Evolutionary conservation across 1,140 invertebrate species (phyloP).

Genomic region (Drosophila elegans): DNA sequence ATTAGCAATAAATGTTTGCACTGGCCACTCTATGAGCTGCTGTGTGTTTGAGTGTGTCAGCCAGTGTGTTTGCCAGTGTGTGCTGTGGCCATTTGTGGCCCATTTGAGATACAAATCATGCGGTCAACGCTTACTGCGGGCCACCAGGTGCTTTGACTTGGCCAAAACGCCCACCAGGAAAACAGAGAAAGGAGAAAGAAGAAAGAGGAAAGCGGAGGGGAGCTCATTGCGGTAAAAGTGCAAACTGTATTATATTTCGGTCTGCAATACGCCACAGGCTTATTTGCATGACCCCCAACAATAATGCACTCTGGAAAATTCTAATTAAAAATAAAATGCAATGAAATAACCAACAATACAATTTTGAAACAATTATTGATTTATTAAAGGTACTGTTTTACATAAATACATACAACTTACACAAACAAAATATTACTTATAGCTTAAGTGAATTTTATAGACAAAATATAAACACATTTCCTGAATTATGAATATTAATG

Average conservation of each 20-base stretch:
- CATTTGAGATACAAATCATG: slow-evolving; percentile 82
- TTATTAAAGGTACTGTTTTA: too few species aligned
- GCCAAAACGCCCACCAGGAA: slow-evolving; percentile 31
- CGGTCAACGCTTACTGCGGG: slow-evolving; percentile 77
- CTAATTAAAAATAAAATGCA: not conserved
- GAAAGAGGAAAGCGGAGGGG: not conserved
- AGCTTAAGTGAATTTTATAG: too few species aligned
- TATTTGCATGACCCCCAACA: slow-evolving; percentile 49
- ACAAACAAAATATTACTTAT: too few species aligned
- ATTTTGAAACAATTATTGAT: too few species aligned
- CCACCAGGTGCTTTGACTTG: slow-evolving; percentile 64
- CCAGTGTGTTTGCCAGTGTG: slow-evolving; percentile 17
- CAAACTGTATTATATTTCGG: slow-evolving; percentile 72
- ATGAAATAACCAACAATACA: too few species aligned
- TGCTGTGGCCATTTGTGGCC: slow-evolving; percentile 68
- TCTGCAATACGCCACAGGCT: slow-evolving; percentile 39
- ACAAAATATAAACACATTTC: too few species aligned
- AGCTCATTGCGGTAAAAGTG: slow-evolving; percentile 66
- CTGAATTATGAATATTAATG: too few species aligned
- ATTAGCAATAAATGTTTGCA: slow-evolving; percentile 82
- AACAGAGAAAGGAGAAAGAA: not conserved
- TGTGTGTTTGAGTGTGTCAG: slow-evolving; percentile 1
- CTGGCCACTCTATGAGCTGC: slow-evolving; percentile 34
- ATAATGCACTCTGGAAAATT: slow-evolving; percentile 2
- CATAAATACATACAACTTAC: too few species aligned